A percentile compares a stretch with the other conserved stretches of the same genome.
Evolutionary conservation across 2,888 invertebrate genomes (phyloP).

Genomic region (Hirtodrosophila trivittata): DNA sequence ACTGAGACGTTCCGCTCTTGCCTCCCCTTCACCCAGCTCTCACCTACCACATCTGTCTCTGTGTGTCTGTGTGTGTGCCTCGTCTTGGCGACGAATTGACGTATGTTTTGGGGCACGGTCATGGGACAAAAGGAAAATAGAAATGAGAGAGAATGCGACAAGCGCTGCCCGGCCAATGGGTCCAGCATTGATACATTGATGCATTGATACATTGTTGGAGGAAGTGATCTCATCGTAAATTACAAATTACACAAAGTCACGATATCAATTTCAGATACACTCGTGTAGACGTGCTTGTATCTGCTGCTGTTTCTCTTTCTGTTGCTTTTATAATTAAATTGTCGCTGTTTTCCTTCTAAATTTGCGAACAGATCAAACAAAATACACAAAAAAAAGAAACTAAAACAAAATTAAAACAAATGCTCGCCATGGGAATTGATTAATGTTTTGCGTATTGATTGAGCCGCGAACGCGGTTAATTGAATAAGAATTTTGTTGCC

Average conservation of each 20-base stretch:
- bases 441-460: conserved; percentile 70
- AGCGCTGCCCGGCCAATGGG: conserved; percentile 17
- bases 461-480: conserved; percentile 50
- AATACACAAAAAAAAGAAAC: conserved; percentile 23
- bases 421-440: conserved; percentile 67
- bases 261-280: conserved; percentile 79
- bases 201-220: conserved; percentile 65
- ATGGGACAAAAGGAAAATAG: conserved; percentile 37
- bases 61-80: too few relatives aligned
- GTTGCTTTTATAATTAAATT: conserved; percentile 79
- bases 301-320: conserved; percentile 54
- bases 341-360: conserved; percentile 51
- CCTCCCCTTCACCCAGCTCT: conserved; percentile 6
- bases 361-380: conserved; percentile 19
- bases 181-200: conserved; percentile 41
- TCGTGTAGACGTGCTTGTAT: conserved; percentile 52
- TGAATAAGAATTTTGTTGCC: conserved; percentile 53
- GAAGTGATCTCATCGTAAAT: conserved; percentile 82
- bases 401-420: conserved; percentile 26
- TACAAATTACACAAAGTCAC: conserved; percentile 81
- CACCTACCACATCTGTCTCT: conserved; percentile 1
- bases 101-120: conserved; percentile 60
- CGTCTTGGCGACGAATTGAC: conserved; percentile 66
- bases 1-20: neutral
- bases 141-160: conserved; percentile 32